Conservation (phyloP, 2,888 invertebrate species). For the Caenorhabditis macrosperma region DNA sequence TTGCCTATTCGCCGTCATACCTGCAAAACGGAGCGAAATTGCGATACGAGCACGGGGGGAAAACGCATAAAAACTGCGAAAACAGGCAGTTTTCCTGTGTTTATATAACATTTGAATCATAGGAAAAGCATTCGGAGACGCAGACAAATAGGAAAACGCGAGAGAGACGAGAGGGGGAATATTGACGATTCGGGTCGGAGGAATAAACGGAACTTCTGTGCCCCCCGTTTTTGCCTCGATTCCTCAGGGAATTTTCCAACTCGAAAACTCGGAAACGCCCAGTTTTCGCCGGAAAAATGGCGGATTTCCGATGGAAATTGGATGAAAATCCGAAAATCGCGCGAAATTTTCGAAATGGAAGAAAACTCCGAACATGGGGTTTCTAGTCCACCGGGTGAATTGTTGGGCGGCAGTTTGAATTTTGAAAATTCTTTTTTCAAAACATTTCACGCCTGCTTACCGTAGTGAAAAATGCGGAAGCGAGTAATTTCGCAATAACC, state of each 20-base stretch:
- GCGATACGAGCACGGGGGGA: too few relatives aligned
- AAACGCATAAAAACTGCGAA: background rate
- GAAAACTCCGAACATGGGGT: background rate
- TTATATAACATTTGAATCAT: constrained; percentile 32
- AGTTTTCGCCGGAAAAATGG: constrained; percentile 5
- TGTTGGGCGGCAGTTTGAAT: background rate
- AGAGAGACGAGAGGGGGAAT: background rate
- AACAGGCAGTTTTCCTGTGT: constrained; percentile 4
- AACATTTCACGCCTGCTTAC: too few relatives aligned
- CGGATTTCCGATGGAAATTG: constrained; percentile 6
- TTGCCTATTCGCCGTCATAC: constrained; percentile 44
- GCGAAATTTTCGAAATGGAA: background rate
- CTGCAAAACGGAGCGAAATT: constrained; percentile 26
- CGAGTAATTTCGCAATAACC: too few relatives aligned
- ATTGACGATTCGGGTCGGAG: background rate
- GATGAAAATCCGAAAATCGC: background rate
- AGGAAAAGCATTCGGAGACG: constrained; percentile 17
- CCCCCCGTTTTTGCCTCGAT: constrained; percentile 5
- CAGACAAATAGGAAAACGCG: background rate
- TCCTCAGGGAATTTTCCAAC: constrained; percentile 10
- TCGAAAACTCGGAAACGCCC: constrained; percentile 3
- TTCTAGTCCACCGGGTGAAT: constrained; percentile 4
- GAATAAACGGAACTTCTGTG: constrained; percentile 34
- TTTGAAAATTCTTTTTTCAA: background rate
- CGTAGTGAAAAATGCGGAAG: too few relatives aligned